Conservation (phyloP, 2,888 invertebrate genomes). For the Tortricodes alternella region DNA sequence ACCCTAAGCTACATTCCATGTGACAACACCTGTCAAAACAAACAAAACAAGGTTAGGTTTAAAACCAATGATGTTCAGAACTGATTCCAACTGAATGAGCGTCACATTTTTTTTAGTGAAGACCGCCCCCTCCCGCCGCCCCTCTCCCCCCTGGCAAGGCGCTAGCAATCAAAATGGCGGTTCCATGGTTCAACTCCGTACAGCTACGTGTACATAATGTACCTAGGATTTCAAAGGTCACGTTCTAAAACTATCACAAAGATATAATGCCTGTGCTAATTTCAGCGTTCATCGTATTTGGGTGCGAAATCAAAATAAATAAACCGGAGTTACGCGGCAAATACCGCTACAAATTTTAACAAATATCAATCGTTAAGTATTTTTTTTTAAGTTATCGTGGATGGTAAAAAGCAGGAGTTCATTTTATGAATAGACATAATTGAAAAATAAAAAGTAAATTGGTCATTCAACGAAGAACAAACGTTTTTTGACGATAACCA, state of each 20-base stretch:
- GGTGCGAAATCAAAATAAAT: constrained; percentile 21
- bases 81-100: constrained; percentile 56
- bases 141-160: constrained; percentile 66
- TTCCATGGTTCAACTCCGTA: constrained; percentile 63
- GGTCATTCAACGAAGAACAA: constrained; percentile 22
- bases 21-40: constrained; percentile 61
- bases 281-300: constrained; percentile 16
- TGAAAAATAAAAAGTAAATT: neutral
- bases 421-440: too few relatives aligned
- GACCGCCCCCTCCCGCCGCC: constrained; percentile 55
- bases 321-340: constrained; percentile 13
- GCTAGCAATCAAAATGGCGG: constrained; percentile 79
- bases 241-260: constrained; percentile 34
- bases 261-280: constrained; percentile 1
- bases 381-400: too few relatives aligned
- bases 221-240: constrained; percentile 49
- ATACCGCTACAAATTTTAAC: constrained; percentile 36
- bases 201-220: constrained; percentile 66
- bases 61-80: constrained; percentile 45
- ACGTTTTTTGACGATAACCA: constrained; percentile 28
- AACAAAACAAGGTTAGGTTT: constrained; percentile 56
- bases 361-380: constrained; percentile 14
- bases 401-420: too few relatives aligned
- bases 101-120: constrained; percentile 67
- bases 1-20: constrained; percentile 59